Percentiles rank a stretch among this genome's conserved stretches.
phyloP scores from a whole-genome alignment of 2,797 vertebrate species.

The Cyclura pinguis region DNA sequence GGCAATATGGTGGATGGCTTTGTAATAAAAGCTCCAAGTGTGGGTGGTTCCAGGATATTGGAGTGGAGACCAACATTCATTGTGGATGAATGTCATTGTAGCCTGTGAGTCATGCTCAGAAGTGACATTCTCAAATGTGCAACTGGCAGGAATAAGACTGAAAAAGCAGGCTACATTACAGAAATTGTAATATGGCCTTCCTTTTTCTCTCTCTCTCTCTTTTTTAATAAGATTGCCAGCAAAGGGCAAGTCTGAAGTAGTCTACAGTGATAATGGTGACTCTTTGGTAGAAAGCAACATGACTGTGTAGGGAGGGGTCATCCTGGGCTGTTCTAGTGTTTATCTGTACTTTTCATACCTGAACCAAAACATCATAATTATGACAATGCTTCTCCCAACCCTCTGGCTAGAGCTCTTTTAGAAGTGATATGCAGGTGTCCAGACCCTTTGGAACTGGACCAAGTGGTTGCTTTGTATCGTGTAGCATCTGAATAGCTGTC shows the following conservation, averaged over 20 bases:
- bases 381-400: not conserved
- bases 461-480: not conserved
- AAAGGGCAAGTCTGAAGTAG: not conserved
- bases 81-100: not conserved
- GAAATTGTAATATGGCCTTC: not conserved
- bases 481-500: not conserved
- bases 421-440: not conserved
- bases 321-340: not conserved
- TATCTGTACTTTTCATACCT: not conserved
- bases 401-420: not conserved
- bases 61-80: not conserved
- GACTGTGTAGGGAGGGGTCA: not conserved
- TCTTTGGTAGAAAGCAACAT: not conserved
- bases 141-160: not conserved
- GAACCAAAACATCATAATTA: not conserved
- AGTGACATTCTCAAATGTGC: not conserved
- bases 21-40: not conserved
- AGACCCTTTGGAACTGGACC: not conserved
- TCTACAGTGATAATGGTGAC: not conserved
- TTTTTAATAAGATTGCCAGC: not conserved
- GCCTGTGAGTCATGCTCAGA: not conserved
- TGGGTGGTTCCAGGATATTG: not conserved
- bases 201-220: not conserved
- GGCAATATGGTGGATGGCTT: rapidly evolving
- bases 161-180: not conserved